These are phyloP conservation scores for Psephotus haematonotus DNA, from an alignment of 2,113 vertebrate species.

Conservation along the genomic window DNA sequence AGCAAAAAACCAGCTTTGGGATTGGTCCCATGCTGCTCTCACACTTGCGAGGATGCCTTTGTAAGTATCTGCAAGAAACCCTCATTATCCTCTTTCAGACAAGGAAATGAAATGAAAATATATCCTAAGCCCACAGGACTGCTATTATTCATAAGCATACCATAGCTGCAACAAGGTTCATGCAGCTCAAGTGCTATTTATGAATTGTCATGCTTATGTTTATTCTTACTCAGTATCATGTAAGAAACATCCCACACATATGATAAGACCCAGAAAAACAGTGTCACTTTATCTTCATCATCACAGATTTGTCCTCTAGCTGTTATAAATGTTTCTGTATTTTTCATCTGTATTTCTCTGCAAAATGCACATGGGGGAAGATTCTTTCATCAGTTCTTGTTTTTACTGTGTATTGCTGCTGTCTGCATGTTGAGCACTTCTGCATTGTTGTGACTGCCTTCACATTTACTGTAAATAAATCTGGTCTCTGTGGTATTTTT, in stretches of 20 bases:
- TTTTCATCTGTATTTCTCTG: neutral
- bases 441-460: neutral
- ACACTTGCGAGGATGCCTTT: neutral
- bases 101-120: neutral
- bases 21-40: neutral
- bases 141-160: neutral
- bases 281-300: neutral
- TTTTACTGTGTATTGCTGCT: neutral
- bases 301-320: neutral
- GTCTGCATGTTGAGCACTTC: neutral
- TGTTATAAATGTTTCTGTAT: neutral
- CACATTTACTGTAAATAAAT: neutral
- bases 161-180: neutral
- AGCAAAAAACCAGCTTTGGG: neutral
- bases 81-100: neutral
- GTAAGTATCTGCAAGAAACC: neutral
- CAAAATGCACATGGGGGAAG: neutral
- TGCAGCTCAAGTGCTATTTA: neutral
- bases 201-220: neutral
- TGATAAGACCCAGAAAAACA: neutral
- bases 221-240: neutral
- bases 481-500: neutral
- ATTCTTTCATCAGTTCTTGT: neutral
- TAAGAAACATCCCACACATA: neutral
- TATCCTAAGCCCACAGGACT: neutral